Conservation (phyloP, 2,888 invertebrate genomes). For the Sialis fuliginosa region DNA sequence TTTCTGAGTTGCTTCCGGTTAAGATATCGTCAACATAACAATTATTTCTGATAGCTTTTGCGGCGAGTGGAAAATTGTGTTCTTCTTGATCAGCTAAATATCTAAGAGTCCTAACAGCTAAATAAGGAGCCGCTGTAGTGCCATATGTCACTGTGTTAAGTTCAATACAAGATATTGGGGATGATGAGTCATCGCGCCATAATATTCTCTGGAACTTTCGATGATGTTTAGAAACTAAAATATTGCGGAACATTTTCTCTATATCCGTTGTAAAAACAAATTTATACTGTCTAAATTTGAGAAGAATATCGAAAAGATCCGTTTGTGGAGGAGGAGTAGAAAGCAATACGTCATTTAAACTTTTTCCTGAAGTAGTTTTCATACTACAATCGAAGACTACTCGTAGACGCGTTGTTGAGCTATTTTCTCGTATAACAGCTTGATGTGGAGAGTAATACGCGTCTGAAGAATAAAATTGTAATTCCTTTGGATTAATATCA, state of each 20-base stretch:
- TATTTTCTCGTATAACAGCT: conserved; percentile 7
- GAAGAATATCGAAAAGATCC: conserved; percentile 10
- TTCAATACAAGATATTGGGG: background rate
- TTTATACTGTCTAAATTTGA: conserved; percentile 11
- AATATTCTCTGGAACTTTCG: background rate
- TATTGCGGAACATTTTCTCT: conserved; percentile 15
- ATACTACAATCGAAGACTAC: conserved; percentile 10
- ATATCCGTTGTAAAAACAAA: conserved; percentile 14
- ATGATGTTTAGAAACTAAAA: conserved; percentile 1
- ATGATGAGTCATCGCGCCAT: background rate
- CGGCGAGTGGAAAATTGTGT: background rate
- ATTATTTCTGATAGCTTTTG: background rate
- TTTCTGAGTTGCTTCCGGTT: background rate
- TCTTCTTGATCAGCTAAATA: background rate
- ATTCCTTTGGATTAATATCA: background rate
- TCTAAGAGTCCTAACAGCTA: conserved; percentile 7
- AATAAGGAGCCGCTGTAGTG: conserved; percentile 9
- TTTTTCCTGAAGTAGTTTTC: conserved; percentile 5
- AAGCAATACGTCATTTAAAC: conserved; percentile 12
- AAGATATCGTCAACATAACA: conserved; percentile 2
- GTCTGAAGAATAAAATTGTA: background rate
- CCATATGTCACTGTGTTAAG: conserved; percentile 8
- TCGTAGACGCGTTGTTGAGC: conserved; percentile 9
- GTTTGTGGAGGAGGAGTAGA: conserved; percentile 12
- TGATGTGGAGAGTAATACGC: conserved; percentile 10